phyloP scores from a whole-genome alignment of 2,113 vertebrate genomes.

The Sinocyclocheilus anophthalmus region DNA sequence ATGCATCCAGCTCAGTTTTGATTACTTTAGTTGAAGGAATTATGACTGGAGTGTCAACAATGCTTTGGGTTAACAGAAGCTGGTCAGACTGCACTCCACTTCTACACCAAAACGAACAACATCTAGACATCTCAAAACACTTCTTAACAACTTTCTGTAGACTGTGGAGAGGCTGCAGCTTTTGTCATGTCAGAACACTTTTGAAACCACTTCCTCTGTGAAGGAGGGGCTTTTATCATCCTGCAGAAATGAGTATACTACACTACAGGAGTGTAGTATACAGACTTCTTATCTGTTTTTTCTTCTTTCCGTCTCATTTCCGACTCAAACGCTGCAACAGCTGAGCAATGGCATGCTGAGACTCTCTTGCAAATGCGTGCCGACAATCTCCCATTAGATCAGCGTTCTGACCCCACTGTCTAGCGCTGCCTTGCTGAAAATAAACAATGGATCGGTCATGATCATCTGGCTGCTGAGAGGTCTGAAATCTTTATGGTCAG shows the following conservation, averaged over 20 bases:
- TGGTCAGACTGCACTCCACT: not conserved
- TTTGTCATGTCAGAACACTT: slow-evolving; percentile 26
- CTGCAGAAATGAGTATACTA: slow-evolving; percentile 13
- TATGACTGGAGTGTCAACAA: not conserved
- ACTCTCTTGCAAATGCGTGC: not conserved
- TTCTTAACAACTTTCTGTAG: not conserved
- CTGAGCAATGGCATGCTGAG: not conserved
- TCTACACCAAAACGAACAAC: not conserved
- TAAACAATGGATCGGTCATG: not conserved
- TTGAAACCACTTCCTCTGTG: slow-evolving; percentile 27
- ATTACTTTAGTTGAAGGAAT: not conserved
- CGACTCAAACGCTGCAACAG: not conserved
- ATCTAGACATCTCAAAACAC: not conserved
- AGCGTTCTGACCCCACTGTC: not conserved
- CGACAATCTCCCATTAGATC: not conserved
- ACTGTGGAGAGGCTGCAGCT: slow-evolving; percentile 1
- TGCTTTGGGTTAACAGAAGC: not conserved
- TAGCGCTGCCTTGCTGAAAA: not conserved
- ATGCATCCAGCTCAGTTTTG: not conserved
- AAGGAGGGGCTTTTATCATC: slow-evolving; percentile 5
- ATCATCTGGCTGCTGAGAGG: not conserved
- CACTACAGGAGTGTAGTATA: not conserved
- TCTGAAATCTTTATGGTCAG: not conserved
- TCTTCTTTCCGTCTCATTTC: slow-evolving; percentile 21
- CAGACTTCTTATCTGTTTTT: not conserved